Conservation (phyloP, 2,888 invertebrate genomes). For the Agrilus biguttatus region DNA sequence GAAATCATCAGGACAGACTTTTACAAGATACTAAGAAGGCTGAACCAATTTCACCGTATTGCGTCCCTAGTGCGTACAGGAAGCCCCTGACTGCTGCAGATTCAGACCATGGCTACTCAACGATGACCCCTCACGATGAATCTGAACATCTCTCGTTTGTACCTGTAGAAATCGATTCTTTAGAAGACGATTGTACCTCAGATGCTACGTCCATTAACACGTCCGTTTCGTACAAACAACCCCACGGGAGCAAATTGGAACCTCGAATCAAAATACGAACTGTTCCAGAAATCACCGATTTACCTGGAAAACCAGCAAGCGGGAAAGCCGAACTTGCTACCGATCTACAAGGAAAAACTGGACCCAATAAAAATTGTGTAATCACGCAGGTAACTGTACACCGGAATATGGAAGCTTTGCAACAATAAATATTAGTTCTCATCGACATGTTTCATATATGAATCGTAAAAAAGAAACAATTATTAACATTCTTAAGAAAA, state of each 20-base stretch:
- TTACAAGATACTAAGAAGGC: constrained; percentile 37
- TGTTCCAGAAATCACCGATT: constrained; percentile 13
- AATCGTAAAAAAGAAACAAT: too few relatives aligned
- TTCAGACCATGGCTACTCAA: constrained; percentile 91
- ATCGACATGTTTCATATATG: too few relatives aligned
- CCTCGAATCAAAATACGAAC: constrained; percentile 10
- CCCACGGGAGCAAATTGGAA: constrained; percentile 9
- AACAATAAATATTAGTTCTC: constrained; percentile 14
- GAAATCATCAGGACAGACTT: constrained; percentile 50
- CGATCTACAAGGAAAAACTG: constrained; percentile 18
- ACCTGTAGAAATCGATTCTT: constrained; percentile 46
- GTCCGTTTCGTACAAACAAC: constrained; percentile 29
- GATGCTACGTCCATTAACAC: constrained; percentile 43
- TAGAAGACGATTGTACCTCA: constrained; percentile 41
- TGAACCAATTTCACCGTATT: constrained; percentile 72
- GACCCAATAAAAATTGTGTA: constrained; percentile 41
- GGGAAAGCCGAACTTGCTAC: constrained; percentile 21
- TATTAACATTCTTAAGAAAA: too few relatives aligned
- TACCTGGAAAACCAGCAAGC: constrained; percentile 20
- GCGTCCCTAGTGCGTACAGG: constrained; percentile 68
- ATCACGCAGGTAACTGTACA: constrained; percentile 84
- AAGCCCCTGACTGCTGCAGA: constrained; percentile 61
- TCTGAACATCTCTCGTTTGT: constrained; percentile 71
- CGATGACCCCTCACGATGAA: constrained; percentile 86
- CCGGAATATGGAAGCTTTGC: constrained; percentile 71